phyloP scores from a whole-genome alignment of 1,140 invertebrate species.

The Colletes latitarsis region DNA sequence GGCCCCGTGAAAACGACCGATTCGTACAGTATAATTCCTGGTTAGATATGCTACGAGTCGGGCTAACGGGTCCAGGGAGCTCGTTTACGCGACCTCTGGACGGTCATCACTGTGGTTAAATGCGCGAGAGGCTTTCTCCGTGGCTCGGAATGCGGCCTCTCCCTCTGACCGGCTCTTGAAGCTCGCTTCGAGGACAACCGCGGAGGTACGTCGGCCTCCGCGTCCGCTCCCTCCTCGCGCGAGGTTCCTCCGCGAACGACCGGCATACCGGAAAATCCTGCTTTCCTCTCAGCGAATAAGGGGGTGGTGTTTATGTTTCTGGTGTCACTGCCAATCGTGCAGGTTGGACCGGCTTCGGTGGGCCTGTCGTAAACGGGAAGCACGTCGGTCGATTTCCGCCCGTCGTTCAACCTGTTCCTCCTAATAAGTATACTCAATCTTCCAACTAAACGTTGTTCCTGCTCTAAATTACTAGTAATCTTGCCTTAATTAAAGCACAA shows the following conservation, averaged over 20 bases:
- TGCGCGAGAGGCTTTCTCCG: conserved; percentile 74
- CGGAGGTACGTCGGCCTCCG: conserved; percentile 58
- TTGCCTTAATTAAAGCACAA: too few relatives aligned
- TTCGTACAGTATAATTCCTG: conserved; percentile 24
- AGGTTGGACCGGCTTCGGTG: not conserved
- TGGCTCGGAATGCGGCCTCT: conserved; percentile 70
- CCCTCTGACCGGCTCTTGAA: conserved; percentile 48
- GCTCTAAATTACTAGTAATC: too few relatives aligned
- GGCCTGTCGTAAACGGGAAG: too few relatives aligned
- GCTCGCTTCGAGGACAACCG: conserved; percentile 34
- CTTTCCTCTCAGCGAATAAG: not conserved
- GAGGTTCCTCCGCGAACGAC: not conserved
- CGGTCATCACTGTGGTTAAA: conserved; percentile 57
- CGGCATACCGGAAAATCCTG: conserved; percentile 6
- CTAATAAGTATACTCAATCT: too few relatives aligned
- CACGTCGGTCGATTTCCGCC: not conserved
- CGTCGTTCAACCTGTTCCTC: too few relatives aligned
- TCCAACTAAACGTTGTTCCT: too few relatives aligned
- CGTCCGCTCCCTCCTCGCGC: conserved; percentile 31
- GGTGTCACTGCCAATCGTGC: not conserved
- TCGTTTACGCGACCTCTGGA: conserved; percentile 52
- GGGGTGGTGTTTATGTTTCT: not conserved
- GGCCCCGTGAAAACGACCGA: not conserved
- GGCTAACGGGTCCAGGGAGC: conserved; percentile 42
- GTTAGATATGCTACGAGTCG: conserved; percentile 34